Percentiles rank a stretch among this genome's conserved stretches.
Conservation (phyloP, 2,888 invertebrate genomes). For the Diarsia brunnea region DNA sequence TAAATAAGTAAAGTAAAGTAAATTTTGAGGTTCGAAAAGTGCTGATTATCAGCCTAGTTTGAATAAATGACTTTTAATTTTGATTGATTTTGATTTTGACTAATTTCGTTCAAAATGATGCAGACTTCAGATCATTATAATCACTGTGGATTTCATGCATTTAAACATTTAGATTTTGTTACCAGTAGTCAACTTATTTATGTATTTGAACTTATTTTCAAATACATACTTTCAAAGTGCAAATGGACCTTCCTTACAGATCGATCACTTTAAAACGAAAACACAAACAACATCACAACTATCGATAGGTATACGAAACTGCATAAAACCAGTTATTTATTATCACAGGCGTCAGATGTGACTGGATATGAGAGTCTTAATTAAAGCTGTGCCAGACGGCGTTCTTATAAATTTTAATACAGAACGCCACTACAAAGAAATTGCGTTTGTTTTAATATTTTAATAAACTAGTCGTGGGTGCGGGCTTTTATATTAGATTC, state of each 20-base stretch:
- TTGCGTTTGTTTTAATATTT: slow-evolving; percentile 60
- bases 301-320: slow-evolving; percentile 31
- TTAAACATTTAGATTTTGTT: not conserved
- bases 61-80: too few relatives aligned
- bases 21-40: too few relatives aligned
- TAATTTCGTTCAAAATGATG: not conserved
- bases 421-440: slow-evolving; percentile 59
- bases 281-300: not conserved
- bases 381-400: slow-evolving; percentile 70
- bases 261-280: not conserved
- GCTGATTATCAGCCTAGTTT: too few relatives aligned
- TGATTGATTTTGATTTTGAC: too few relatives aligned
- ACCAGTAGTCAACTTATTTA: not conserved
- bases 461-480: slow-evolving; percentile 59
- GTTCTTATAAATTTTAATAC: slow-evolving; percentile 69
- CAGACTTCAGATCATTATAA: not conserved
- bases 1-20: too few relatives aligned
- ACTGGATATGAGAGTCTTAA: slow-evolving; percentile 73
- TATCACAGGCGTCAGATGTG: slow-evolving; percentile 68
- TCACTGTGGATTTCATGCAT: not conserved
- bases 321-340: slow-evolving; percentile 60
- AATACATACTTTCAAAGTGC: not conserved
- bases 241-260: not conserved
- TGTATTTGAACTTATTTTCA: not conserved
- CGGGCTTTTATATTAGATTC: slow-evolving; percentile 41